Conservation (phyloP, 2,113 vertebrate genomes). For the Albula goreensis region DNA sequence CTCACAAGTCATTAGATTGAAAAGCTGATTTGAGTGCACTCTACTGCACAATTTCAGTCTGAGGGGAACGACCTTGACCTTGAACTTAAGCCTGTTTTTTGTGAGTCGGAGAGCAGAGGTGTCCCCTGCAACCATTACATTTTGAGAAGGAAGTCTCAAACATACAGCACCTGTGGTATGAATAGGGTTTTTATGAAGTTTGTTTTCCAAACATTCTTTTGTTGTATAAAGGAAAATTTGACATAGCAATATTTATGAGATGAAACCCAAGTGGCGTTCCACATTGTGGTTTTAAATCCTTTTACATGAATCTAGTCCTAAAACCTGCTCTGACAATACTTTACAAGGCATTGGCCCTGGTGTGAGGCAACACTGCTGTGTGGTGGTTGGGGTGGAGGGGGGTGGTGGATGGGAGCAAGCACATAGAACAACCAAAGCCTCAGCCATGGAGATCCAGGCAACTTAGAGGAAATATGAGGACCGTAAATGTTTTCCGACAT, state of each 20-base stretch:
- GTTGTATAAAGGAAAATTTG: slow-evolving; percentile 46
- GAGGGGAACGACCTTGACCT: slow-evolving; percentile 25
- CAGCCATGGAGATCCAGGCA: slow-evolving; percentile 38
- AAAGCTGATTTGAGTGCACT: background rate
- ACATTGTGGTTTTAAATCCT: slow-evolving; percentile 29
- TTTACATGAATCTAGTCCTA: slow-evolving; percentile 5
- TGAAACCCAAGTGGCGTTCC: slow-evolving; percentile 13
- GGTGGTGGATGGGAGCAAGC: slow-evolving; percentile 16
- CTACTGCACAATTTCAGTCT: slow-evolving; percentile 2
- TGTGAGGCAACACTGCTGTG: slow-evolving; percentile 25
- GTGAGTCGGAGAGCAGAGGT: background rate
- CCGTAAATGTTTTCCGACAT: slow-evolving; percentile 55
- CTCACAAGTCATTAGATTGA: background rate
- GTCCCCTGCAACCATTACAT: background rate
- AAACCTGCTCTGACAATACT: slow-evolving; percentile 23
- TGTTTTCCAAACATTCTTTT: slow-evolving; percentile 40
- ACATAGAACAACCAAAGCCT: slow-evolving; percentile 39
- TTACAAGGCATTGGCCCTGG: slow-evolving; percentile 20
- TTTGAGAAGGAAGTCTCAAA: background rate
- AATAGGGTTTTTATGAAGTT: slow-evolving; percentile 26
- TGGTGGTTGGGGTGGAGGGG: slow-evolving; percentile 9
- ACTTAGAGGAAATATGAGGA: slow-evolving; percentile 52
- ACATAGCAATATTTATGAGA: slow-evolving; percentile 35
- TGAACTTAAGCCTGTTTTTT: slow-evolving; percentile 28
- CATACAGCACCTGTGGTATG: slow-evolving; percentile 15